Evolutionary conservation across 92 coral and sea anemone species (phyloP).

Genomic region (Nematostella vectensis): DNA sequence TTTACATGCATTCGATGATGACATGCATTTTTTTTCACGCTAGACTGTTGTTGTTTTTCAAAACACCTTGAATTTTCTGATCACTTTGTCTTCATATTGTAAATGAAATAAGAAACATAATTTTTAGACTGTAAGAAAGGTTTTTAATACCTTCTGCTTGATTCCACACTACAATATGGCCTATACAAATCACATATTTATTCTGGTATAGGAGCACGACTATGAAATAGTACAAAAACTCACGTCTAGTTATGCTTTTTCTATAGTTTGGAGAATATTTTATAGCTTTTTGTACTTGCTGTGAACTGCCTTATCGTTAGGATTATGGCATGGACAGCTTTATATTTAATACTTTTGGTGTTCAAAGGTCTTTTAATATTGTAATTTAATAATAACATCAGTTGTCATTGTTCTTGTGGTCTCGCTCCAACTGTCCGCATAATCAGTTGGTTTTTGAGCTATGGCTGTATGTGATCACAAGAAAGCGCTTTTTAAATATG

Average conservation of each 20-base stretch:
- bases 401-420: no score
- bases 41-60: no score
- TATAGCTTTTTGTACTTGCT: not conserved
- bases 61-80: no score
- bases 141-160: not conserved
- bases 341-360: constrained; percentile 1
- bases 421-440: not conserved
- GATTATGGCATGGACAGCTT: not conserved
- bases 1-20: no score
- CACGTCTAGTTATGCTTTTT: no score
- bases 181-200: no score
- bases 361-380: constrained; percentile 1
- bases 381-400: not conserved
- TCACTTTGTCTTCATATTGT: no score
- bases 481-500: not conserved
- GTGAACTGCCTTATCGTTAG: not conserved
- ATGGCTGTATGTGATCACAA: no score
- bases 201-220: no score
- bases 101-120: not conserved
- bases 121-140: not conserved
- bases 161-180: not conserved
- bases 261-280: not conserved
- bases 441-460: not conserved
- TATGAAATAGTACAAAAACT: no score
- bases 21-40: no score